Evolutionary conservation across 2,888 invertebrate species (phyloP).

Genomic region (Muschampia plurimacula): DNA sequence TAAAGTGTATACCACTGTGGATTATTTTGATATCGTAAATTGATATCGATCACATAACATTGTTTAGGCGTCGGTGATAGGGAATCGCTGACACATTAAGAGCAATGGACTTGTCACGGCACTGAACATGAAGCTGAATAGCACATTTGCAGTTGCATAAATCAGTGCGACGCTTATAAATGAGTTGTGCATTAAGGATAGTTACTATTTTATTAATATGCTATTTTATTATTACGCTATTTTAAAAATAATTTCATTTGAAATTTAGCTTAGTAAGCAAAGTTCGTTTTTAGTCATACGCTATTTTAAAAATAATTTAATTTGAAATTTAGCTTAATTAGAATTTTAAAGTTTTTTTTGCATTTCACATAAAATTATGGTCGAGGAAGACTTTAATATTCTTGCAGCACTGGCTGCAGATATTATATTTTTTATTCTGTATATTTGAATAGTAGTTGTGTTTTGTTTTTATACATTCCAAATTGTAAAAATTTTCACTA

Average conservation of each 20-base stretch:
- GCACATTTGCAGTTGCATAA: constrained; percentile 27
- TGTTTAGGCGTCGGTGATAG: constrained; percentile 4
- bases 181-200: not conserved
- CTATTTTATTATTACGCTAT: not conserved
- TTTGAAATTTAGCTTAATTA: no score
- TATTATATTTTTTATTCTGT: no score
- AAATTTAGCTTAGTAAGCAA: no score
- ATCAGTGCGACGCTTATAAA: constrained; percentile 21
- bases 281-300: not conserved
- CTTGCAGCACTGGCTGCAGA: no score
- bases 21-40: constrained; percentile 6
- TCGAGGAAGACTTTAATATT: no score
- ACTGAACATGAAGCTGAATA: constrained; percentile 35
- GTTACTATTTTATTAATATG: not conserved
- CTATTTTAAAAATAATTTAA: not conserved
- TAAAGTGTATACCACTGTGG: not conserved
- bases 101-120: constrained; percentile 34
- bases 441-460: no score
- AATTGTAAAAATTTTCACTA: no score
- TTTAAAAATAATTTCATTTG: not conserved
- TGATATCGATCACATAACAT: not conserved
- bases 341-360: not conserved
- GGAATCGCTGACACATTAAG: constrained; percentile 32
- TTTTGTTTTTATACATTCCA: no score
- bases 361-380: no score